Base-by-base conservation (phyloP, 92 coral and sea anemone genomes). In the Porites evermanni region DNA sequence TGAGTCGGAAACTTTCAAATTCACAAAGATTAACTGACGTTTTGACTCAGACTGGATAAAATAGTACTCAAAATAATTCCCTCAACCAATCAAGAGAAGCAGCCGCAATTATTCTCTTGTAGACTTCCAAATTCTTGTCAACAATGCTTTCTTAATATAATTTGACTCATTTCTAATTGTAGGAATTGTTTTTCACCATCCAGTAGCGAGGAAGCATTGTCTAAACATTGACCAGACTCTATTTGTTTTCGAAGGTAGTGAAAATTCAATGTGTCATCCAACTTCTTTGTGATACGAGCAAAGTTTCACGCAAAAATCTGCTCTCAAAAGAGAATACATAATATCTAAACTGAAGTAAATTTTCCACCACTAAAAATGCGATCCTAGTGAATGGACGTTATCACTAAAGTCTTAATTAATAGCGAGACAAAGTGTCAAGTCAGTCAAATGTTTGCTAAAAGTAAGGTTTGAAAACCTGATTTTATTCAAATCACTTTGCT, bases 151-250 rank as follows among this genome's bases (percentile, higher is more conserved):
- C 87, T 79, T 67, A 82, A 90, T 76, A 75, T 86, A 90, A 90
- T 58, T 82, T 70, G 61, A 59, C 59, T 61, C 12, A 69, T 82
- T 72, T 68, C 78, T 47, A 71, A 74, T 80, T 78, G 88, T 64
- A 87, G 79, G 80, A 77, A 82, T 79, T 87, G 93, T 71, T 89
- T 80, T 90, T 92, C 78, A 86, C 78, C 92, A 86, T 77, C 79
- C 83, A 72, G 84, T 70, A 69, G 58, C 63, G 12, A 64, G 91
- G 75, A 88, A 86, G 65, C 87, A 66, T 85, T 94, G 92, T 90
- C 92, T 88, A 94, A 94, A 94, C 95, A 94, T 67, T 38, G 91
- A 78, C 93, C 67, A 90, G 93, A 88, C 93, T 91, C 21, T 94
- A 78, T 94, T 93, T 94, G 92, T 65, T 88, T 79, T 75, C 50